Percentiles rank a stretch among this genome's conserved stretches.
Conservation (phyloP, 2,797 vertebrate species). For the Alauda arvensis region DNA sequence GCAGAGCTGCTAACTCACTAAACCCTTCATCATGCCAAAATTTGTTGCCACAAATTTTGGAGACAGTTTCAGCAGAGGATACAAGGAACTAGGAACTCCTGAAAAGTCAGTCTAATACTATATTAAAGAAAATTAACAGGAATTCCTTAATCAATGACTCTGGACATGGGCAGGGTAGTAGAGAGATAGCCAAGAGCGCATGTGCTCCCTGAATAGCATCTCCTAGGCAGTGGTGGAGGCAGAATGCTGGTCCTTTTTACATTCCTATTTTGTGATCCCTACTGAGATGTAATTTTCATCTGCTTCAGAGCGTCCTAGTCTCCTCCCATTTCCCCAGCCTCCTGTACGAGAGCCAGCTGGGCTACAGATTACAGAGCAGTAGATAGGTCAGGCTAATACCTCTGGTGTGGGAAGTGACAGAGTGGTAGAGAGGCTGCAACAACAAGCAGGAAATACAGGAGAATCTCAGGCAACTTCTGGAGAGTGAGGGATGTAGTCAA, state of each 20-base stretch:
- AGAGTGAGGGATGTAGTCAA: not conserved
- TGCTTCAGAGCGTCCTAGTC: not conserved
- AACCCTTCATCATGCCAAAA: not conserved
- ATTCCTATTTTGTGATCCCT: not conserved
- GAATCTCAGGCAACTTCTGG: not conserved
- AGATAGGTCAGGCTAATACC: not conserved
- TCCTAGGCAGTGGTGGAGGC: not conserved
- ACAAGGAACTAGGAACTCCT: not conserved
- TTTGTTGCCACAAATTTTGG: not conserved
- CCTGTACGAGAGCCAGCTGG: not conserved
- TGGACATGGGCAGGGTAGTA: accelerated
- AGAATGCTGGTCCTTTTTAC: not conserved
- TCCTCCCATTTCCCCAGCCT: not conserved
- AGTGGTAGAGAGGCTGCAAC: not conserved
- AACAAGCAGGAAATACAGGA: not conserved
- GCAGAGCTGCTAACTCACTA: not conserved
- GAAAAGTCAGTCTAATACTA: not conserved
- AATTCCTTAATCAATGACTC: not conserved
- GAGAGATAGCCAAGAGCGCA: not conserved
- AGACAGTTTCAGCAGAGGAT: not conserved
- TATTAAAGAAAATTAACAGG: not conserved
- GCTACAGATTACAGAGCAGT: not conserved
- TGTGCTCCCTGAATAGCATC: not conserved
- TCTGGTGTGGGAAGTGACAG: not conserved
- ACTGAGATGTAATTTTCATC: not conserved